phyloP scores from a whole-genome alignment of 2,113 vertebrate species.

The Ptychochromis oligacanthus region DNA sequence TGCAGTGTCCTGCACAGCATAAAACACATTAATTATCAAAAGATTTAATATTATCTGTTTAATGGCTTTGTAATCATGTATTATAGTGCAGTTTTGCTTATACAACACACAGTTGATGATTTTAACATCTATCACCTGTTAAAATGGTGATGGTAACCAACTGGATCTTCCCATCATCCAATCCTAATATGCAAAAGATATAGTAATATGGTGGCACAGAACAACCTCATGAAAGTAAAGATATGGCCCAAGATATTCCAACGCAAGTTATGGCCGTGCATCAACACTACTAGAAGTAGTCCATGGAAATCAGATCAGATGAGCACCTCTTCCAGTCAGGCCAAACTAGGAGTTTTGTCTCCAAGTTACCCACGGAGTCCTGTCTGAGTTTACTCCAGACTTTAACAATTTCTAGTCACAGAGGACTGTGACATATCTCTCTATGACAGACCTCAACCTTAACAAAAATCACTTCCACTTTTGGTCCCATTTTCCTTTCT shows the following conservation, averaged over 20 bases:
- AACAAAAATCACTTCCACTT: conserved; percentile 26
- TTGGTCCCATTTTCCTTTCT: conserved; percentile 58
- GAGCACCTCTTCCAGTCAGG: conserved; percentile 18
- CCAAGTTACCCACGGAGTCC: neutral
- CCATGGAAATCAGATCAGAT: conserved; percentile 30
- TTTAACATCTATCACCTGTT: neutral
- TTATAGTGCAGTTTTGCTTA: neutral
- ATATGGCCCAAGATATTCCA: conserved; percentile 35
- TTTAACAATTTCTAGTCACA: conserved; percentile 1
- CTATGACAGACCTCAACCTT: conserved; percentile 1
- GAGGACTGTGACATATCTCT: conserved; percentile 13
- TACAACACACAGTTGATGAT: neutral
- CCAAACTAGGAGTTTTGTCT: conserved; percentile 21
- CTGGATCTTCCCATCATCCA: conserved; percentile 23
- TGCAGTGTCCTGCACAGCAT: conserved; percentile 6
- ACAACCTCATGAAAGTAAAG: conserved; percentile 27
- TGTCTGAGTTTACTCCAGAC: neutral
- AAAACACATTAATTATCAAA: conserved; percentile 5
- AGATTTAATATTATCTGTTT: neutral
- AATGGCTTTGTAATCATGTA: conserved; percentile 31
- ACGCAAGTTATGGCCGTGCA: conserved; percentile 25
- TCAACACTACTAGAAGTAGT: conserved; percentile 34
- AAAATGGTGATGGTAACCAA: neutral
- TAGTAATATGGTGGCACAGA: conserved; percentile 39
- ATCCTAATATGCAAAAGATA: conserved; percentile 10